Evolutionary conservation across 2,888 invertebrate genomes (phyloP).

Genomic region (Diplolepis rosae): DNA sequence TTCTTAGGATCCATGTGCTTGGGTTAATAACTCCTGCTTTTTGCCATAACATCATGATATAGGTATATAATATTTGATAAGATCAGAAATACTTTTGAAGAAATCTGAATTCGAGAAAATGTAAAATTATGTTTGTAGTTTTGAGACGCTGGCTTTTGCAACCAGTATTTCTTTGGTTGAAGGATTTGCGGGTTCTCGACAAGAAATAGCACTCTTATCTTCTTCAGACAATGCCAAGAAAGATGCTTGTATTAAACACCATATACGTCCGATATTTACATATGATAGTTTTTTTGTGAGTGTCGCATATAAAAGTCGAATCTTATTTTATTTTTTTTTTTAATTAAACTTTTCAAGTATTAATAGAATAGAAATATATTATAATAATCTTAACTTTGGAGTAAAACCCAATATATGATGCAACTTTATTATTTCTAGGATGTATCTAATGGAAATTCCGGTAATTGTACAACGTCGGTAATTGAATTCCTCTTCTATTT

Average conservation of each 20-base stretch:
- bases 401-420: background rate
- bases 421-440: background rate
- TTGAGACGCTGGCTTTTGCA: conserved; percentile 8
- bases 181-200: conserved; percentile 1
- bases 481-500: background rate
- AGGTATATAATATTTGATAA: conserved; percentile 12
- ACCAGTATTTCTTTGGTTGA: conserved; percentile 10
- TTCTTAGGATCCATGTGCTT: conserved; percentile 23
- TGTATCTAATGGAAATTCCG: background rate
- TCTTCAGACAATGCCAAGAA: conserved; percentile 26
- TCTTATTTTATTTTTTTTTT: background rate
- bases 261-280: conserved; percentile 11
- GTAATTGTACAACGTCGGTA: conserved; percentile 13
- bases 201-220: conserved; percentile 25
- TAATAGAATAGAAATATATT: no score
- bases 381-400: no score
- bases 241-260: conserved; percentile 34
- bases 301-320: no score
- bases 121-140: conserved; percentile 11
- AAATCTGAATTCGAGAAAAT: conserved; percentile 7
- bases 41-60: conserved; percentile 20
- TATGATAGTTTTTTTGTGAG: conserved; percentile 6
- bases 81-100: background rate
- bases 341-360: background rate
- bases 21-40: conserved; percentile 22